Evolutionary conservation across 2,113 vertebrate species (phyloP), one percentile per base, ranked within the genome.

Genomic region (Athene cunicularia): DNA sequence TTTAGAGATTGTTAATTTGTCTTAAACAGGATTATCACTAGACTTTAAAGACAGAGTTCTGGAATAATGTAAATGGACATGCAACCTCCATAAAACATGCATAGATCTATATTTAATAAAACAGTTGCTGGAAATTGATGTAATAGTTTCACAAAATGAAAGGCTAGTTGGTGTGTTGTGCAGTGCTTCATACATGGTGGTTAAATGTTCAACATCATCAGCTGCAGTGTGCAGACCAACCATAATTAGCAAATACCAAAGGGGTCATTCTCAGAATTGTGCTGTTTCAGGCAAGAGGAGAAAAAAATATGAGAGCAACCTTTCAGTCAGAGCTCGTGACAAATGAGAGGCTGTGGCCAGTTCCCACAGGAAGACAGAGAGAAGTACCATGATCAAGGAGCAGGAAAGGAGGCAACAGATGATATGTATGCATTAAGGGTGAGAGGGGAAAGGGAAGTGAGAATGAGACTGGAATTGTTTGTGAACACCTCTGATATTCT

Each of bases 1-100:
- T 55, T 97, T 95, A 83, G 89, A 97, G 83, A 77, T 68, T 80
- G 82, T 95, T 97, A 89, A 92, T 97, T 97, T 96, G 55, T 79
- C 73, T 95, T 93, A 80, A 91, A 62, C 47, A 95, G 80, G 74
- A 93, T 95, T 97, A 85, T 74, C 53, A 13, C 79, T 41, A 45
- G 33, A 41, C 5, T 93, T 97, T 95, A 96, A 97, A 95, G 92
- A 88, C 35, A 75, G 87, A 90, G 71, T 72, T n/a, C 75, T 95
- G 82, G 60, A 96, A 72, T 96, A 97, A 95, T 94, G 95, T 83
- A 95, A 94, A 93, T 89, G 53, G 92, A 85, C 70, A 71, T 33
- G 14, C 90, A 93, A 87, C 80, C 80, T 94, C 95, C 67, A 77
- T 97, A 95, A 98, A 95, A 92, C 73, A 90, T 64, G 39, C 35